A percentile compares a stretch with the other conserved stretches of the same genome.
phyloP scores from a whole-genome alignment of 2,888 invertebrate genomes.

The Hemaris fuciformis region DNA sequence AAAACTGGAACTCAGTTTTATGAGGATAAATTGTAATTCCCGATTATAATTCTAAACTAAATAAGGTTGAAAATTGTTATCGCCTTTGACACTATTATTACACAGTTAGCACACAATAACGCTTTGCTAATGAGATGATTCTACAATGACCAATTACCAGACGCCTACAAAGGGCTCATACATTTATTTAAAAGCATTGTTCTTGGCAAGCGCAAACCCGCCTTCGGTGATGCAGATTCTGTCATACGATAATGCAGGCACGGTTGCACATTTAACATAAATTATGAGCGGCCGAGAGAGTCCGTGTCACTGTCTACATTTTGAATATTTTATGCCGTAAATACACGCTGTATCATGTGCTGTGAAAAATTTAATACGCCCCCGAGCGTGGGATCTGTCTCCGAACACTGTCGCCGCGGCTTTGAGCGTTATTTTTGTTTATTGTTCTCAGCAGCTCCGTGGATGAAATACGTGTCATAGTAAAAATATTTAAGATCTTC shows the following conservation, averaged over 20 bases:
- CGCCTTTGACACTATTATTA: no score
- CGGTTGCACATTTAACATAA: constrained; percentile 20
- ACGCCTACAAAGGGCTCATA: background rate
- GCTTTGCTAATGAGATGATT: background rate
- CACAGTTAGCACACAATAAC: no score
- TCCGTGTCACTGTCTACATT: constrained; percentile 14
- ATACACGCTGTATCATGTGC: background rate
- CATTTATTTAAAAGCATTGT: constrained; percentile 1
- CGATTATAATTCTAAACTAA: no score
- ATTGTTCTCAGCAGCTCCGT: background rate
- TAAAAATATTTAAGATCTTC: no score
- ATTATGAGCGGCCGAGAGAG: constrained; percentile 18
- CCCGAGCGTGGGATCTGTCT: background rate
- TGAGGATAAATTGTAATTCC: no score
- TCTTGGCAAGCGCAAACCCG: background rate
- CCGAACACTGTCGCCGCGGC: background rate
- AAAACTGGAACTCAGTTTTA: no score
- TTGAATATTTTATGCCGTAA: constrained; percentile 6
- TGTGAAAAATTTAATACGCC: background rate
- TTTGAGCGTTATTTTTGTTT: background rate
- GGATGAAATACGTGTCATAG: no score
- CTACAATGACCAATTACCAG: background rate
- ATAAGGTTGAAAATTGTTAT: no score
- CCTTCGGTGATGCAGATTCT: constrained; percentile 14
- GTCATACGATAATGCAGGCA: constrained; percentile 14